These are phyloP conservation scores for Stegodyphus mimosarum DNA, from an alignment of 1,140 invertebrate genomes.

Conservation along the genomic window DNA sequence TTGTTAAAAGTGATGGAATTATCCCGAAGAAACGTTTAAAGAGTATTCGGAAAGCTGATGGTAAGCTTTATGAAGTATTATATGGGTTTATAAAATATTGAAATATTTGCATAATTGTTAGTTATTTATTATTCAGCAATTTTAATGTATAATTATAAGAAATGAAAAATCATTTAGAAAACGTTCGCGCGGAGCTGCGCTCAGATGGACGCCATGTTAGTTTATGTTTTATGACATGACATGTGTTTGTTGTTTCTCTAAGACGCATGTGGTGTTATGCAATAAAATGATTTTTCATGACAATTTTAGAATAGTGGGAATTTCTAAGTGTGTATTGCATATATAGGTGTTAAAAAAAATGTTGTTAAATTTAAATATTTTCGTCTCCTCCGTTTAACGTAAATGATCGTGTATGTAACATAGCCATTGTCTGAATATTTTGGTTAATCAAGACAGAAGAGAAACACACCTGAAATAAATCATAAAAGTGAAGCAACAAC, in stretches of 20 bases:
- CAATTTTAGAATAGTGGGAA: too few relatives aligned
- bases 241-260: background rate
- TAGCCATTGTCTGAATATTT: too few relatives aligned
- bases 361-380: too few relatives aligned
- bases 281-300: background rate
- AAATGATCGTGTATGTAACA: too few relatives aligned
- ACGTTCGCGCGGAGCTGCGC: constrained; percentile 44
- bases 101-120: background rate
- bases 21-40: constrained; percentile 49
- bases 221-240: background rate
- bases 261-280: background rate
- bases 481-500: too few relatives aligned
- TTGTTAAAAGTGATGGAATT: constrained; percentile 15
- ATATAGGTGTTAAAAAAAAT: too few relatives aligned
- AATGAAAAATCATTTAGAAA: background rate
- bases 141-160: background rate
- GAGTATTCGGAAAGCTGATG: constrained; percentile 11
- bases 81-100: background rate
- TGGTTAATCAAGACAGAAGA: too few relatives aligned
- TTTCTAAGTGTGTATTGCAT: too few relatives aligned
- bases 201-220: constrained; percentile 26
- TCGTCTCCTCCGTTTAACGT: too few relatives aligned
- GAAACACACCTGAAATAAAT: too few relatives aligned
- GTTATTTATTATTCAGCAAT: background rate
- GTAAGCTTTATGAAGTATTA: constrained; percentile 6